Conservation (phyloP, 2,888 invertebrate genomes). For the Leptinotarsa peninsularis region DNA sequence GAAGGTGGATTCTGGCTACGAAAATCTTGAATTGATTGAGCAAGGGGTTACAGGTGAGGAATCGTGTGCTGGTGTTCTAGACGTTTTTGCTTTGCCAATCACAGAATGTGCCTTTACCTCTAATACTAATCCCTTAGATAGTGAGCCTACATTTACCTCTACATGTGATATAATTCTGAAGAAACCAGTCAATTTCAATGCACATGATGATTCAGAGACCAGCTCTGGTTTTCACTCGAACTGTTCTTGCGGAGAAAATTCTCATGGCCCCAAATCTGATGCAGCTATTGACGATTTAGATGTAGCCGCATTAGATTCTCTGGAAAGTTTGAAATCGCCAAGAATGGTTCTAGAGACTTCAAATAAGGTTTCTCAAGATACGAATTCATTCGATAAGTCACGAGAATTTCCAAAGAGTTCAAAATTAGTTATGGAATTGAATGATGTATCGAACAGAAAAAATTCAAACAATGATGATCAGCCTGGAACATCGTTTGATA, state of each 20-base stretch:
- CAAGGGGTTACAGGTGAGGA: constrained; percentile 60
- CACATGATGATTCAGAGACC: constrained; percentile 41
- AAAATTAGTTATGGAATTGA: constrained; percentile 34
- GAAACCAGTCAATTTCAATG: constrained; percentile 33
- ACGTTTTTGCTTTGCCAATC: constrained; percentile 53
- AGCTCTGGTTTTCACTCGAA: constrained; percentile 49
- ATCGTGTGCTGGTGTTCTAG: constrained; percentile 56
- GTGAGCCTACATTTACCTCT: constrained; percentile 45
- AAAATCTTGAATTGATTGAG: constrained; percentile 25
- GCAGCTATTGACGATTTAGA: constrained; percentile 24
- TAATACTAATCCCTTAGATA: constrained; percentile 46
- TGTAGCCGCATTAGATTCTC: constrained; percentile 45
- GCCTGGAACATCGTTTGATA: constrained; percentile 17
- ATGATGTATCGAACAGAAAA: constrained; percentile 5
- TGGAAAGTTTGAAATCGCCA: constrained; percentile 61
- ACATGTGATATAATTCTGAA: constrained; percentile 55
- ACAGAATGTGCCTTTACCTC: constrained; percentile 51
- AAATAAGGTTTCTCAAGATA: constrained; percentile 43
- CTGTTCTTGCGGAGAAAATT: constrained; percentile 41
- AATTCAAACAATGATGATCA: constrained; percentile 12
- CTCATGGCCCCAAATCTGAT: constrained; percentile 36
- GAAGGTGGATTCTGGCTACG: constrained; percentile 28
- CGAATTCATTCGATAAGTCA: constrained; percentile 28
- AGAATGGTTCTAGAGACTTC: constrained; percentile 60
- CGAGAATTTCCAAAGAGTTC: constrained; percentile 43